Evolutionary conservation across 2,113 vertebrate species (phyloP), one percentile per base, ranked within the genome.

Genomic region (Salvator merianae): DNA sequence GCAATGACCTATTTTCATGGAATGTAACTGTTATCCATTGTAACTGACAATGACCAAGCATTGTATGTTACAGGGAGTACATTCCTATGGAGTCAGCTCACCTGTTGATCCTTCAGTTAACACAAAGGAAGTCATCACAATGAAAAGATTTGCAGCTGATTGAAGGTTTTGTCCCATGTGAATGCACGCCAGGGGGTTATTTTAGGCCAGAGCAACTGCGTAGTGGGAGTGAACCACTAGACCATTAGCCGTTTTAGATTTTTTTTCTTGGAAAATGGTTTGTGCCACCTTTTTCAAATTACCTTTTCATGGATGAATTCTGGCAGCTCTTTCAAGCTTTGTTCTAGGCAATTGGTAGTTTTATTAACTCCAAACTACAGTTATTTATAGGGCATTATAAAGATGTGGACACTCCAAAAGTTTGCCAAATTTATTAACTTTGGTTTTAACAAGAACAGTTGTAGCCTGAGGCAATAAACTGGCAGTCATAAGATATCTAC

Each of bases 71-170:
- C 72, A 76, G 40, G 38, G 43, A 66, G 65, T 50, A 50, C 40
- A 76, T 75, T 65, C 22, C 63, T 82, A 24, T 30, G 50, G 36
- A 18, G 36, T 34, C 71, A 47, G 43, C 26, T 75, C 34, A 66
- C 43, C 43, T 28, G 40, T 34, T 83, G 30, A n/a, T 65, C 59
- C 13, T 30, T 14, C 53, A 76, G 59, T 83, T 83, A 65, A 22
- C 38, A 65, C 62, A 66, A 66, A 82, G 59, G 69, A 82, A 75
- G 59, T 26, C 22, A n/a, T 83, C 43, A 38, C 32, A 30, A 12
- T 76, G 72, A 83, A 83, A 82, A 83, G 40, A 30, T 32, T 81
- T 81, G 43, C 43, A 26, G 20, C 30, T 82, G 81, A 47, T 73
- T 74, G n/a, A 34, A 63, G 18, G 13, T 34, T 75, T 62, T 75